Percentiles rank a stretch among this genome's conserved stretches.
phyloP scores from a whole-genome alignment of 2,797 vertebrate species.

The Parotocinclus haroldoi region DNA sequence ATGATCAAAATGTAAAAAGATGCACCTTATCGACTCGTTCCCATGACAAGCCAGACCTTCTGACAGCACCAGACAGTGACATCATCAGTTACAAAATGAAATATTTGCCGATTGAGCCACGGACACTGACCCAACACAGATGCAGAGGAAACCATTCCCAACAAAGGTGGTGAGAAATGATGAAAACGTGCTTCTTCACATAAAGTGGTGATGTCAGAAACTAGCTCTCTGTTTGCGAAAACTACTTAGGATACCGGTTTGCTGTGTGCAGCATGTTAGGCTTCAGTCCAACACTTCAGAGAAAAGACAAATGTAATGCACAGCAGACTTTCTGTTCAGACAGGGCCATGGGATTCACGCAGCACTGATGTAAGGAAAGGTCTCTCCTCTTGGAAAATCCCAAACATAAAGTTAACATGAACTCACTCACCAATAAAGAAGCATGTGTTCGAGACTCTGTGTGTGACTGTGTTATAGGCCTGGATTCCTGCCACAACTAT shows the following conservation, averaged over 20 bases:
- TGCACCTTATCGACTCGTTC: neutral
- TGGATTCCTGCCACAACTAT: constrained; percentile 14
- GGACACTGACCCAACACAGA: constrained; percentile 1
- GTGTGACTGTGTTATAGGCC: constrained; percentile 5
- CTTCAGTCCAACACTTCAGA: constrained; percentile 56
- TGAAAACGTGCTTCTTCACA: no score
- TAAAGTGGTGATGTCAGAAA: no score
- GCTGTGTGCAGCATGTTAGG: constrained; percentile 48
- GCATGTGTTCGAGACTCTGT: constrained; percentile 5
- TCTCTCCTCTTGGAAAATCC: constrained; percentile 24
- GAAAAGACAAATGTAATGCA: constrained; percentile 49
- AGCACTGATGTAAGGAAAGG: constrained; percentile 4
- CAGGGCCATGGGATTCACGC: constrained; percentile 37
- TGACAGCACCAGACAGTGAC: neutral
- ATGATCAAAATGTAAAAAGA: neutral
- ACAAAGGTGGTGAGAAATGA: neutral
- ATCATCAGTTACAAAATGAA: neutral
- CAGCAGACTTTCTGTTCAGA: constrained; percentile 49
- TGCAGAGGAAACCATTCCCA: no score
- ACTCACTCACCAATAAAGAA: constrained; percentile 23
- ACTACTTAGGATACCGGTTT: constrained; percentile 40
- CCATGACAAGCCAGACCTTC: constrained; percentile 3
- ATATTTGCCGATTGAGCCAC: neutral
- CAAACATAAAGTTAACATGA: constrained; percentile 18
- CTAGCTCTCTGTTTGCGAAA: constrained; percentile 25